Evolutionary conservation across 2,888 invertebrate genomes (phyloP).

Genomic region (Xestia ashworthii): DNA sequence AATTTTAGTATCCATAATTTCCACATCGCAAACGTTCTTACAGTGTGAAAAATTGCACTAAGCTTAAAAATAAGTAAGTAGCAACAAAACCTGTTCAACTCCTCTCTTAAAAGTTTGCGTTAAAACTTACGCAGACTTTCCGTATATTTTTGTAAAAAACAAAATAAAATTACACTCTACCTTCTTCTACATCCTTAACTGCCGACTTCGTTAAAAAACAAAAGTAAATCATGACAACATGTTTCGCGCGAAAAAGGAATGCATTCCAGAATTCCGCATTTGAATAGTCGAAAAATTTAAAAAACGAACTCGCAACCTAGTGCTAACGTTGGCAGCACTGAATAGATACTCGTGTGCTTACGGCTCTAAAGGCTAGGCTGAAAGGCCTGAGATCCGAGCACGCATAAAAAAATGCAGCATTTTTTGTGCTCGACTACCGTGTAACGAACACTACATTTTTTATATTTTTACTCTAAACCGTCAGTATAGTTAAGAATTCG

Average conservation of each 20-base stretch:
- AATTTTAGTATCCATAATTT: constrained; percentile 30
- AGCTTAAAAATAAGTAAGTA: constrained; percentile 50
- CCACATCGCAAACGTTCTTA: constrained; percentile 25
- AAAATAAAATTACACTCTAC: constrained; percentile 26
- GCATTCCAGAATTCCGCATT: constrained; percentile 62
- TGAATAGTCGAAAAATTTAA: constrained; percentile 68
- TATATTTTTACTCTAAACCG: constrained; percentile 61
- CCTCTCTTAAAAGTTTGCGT: constrained; percentile 39
- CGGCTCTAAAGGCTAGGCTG: constrained; percentile 70
- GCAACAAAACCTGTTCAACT: constrained; percentile 35
- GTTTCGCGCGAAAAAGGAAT: constrained; percentile 49
- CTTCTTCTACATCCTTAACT: constrained; percentile 45
- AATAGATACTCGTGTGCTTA: constrained; percentile 73
- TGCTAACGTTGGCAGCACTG: constrained; percentile 70
- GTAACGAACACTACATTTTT: constrained; percentile 63
- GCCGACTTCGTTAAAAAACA: constrained; percentile 60
- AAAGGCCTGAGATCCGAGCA: constrained; percentile 72
- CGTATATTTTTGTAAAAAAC: constrained; percentile 26
- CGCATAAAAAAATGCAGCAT: constrained; percentile 72
- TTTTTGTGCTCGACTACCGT: constrained; percentile 66
- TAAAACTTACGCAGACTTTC: constrained; percentile 31
- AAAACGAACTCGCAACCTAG: constrained; percentile 66
- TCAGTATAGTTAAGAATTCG: constrained; percentile 55
- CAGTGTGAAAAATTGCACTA: constrained; percentile 44
- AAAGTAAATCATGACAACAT: constrained; percentile 62